phyloP scores from a whole-genome alignment of 2,113 vertebrate species.

The Sitta europaea region DNA sequence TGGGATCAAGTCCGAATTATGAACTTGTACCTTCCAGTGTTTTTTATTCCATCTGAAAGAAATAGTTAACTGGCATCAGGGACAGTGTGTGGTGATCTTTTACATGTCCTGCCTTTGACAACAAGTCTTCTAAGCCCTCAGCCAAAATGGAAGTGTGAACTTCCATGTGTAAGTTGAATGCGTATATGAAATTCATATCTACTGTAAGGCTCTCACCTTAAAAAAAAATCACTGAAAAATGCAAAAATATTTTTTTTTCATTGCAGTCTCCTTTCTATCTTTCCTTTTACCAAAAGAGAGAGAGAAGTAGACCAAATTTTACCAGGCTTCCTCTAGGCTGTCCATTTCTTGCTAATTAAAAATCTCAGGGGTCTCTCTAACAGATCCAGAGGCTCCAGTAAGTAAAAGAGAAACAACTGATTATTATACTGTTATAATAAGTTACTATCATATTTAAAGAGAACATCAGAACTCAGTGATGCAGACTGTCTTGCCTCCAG shows the following conservation, averaged over 20 bases:
- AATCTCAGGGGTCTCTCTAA: not conserved
- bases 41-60: not conserved
- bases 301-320: not conserved
- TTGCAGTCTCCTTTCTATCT: not conserved
- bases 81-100: not conserved
- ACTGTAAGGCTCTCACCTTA: not conserved
- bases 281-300: not conserved
- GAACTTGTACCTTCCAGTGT: not conserved
- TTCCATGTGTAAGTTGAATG: accelerated
- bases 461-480: not conserved
- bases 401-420: not conserved
- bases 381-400: not conserved
- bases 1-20: not conserved
- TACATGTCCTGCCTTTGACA: not conserved
- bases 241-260: not conserved
- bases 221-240: not conserved
- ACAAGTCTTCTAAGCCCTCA: not conserved
- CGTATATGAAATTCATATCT: not conserved
- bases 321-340: not conserved
- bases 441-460: not conserved
- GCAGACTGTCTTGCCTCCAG: not conserved
- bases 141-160: not conserved
- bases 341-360: not conserved
- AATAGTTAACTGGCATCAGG: not conserved
- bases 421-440: not conserved